Conservation (phyloP, 1,140 invertebrate species). For the Papilio helenus region DNA sequence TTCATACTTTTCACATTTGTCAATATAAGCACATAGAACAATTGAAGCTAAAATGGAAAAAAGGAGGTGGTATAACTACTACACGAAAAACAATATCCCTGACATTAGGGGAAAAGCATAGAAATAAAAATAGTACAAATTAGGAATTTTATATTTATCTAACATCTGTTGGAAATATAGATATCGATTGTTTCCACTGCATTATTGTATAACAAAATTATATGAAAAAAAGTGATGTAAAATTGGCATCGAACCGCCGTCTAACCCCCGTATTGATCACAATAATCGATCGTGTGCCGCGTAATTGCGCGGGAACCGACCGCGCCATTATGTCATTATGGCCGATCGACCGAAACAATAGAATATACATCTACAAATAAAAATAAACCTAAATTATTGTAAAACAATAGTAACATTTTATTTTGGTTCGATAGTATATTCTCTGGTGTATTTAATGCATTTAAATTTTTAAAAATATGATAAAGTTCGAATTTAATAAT, state of each 20-base stretch:
- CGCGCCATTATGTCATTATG: slow-evolving; percentile 81
- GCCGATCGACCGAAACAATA: slow-evolving; percentile 78
- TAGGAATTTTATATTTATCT: background rate
- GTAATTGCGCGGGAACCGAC: slow-evolving; percentile 79
- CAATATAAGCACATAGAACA: too few relatives aligned
- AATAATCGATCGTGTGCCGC: slow-evolving; percentile 82
- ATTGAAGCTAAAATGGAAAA: too few relatives aligned
- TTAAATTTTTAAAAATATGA: background rate
- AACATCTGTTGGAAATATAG: slow-evolving; percentile 51
- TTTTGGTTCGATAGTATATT: background rate
- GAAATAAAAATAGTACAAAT: background rate
- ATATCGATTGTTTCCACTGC: slow-evolving; percentile 69
- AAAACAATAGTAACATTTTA: slow-evolving; percentile 22
- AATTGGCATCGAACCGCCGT: slow-evolving; percentile 79
- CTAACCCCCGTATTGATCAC: slow-evolving; percentile 82
- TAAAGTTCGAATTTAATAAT: slow-evolving; percentile 1
- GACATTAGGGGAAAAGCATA: slow-evolving; percentile 17
- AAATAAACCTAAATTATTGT: slow-evolving; percentile 40
- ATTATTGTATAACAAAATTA: slow-evolving; percentile 76
- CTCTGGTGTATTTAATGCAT: background rate
- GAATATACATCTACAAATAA: slow-evolving; percentile 51
- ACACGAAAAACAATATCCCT: background rate
- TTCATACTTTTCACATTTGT: too few relatives aligned
- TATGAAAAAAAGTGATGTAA: slow-evolving; percentile 75
- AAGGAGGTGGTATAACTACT: too few relatives aligned